These are phyloP conservation scores for Dendrolimus kikuchii DNA, from an alignment of 1,140 invertebrate genomes.

Conservation along the genomic window DNA sequence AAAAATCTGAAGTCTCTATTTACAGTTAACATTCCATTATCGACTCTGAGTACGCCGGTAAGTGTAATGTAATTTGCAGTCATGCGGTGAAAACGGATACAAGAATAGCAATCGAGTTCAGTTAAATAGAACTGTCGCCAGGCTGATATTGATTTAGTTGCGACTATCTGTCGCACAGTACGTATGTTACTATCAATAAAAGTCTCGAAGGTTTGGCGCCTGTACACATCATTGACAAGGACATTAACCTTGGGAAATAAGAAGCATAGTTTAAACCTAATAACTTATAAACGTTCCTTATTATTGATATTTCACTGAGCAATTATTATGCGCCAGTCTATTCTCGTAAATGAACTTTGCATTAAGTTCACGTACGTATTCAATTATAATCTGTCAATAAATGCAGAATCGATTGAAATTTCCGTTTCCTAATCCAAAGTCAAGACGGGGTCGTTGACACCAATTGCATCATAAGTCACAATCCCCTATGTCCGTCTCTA, in stretches of 20 bases:
- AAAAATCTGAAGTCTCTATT: no score
- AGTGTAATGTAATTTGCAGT: not conserved
- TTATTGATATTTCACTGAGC: no score
- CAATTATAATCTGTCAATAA: not conserved
- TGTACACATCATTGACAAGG: slow-evolving; percentile 23
- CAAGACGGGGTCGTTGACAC: slow-evolving; percentile 47
- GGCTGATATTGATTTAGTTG: slow-evolving; percentile 10
- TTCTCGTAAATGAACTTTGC: no score
- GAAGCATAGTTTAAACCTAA: no score
- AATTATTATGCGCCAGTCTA: no score
- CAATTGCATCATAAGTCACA: slow-evolving; percentile 41
- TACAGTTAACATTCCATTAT: no score
- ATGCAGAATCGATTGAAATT: not conserved
- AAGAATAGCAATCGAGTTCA: slow-evolving; percentile 1
- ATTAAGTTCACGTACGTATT: slow-evolving; percentile 1
- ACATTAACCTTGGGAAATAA: no score
- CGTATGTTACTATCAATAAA: slow-evolving; percentile 10
- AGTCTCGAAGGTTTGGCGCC: slow-evolving; percentile 23
- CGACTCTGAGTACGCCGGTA: no score
- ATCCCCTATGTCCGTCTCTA: slow-evolving; percentile 40
- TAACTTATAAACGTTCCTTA: no score
- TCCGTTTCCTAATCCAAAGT: not conserved
- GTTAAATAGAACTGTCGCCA: slow-evolving; percentile 4
- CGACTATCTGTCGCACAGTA: slow-evolving; percentile 4
- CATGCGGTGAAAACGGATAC: not conserved